Conservation (phyloP, 2,797 vertebrate genomes). For the Acridotheres tristis region DNA sequence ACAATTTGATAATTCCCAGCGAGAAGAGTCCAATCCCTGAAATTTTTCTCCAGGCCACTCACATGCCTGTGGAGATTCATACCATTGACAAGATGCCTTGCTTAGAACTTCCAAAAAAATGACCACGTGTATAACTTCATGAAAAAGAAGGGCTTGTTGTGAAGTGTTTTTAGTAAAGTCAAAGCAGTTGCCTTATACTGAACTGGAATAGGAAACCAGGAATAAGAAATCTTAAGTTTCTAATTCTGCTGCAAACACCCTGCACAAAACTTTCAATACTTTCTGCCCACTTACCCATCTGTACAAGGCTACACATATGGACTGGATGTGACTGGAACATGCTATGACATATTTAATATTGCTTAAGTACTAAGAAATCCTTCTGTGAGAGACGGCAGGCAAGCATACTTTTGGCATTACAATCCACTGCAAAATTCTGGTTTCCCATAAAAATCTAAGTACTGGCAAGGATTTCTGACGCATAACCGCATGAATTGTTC, state of each 20-base stretch:
- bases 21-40: neutral
- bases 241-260: neutral
- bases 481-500: neutral
- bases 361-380: neutral
- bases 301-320: neutral
- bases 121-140: neutral
- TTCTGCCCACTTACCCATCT: neutral
- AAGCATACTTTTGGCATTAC: neutral
- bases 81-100: neutral
- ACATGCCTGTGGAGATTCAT: neutral
- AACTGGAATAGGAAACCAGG: neutral
- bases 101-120: neutral
- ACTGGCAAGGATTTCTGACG: neutral
- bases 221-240: neutral
- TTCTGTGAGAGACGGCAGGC: neutral
- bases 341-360: neutral
- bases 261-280: neutral
- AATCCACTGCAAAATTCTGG: neutral
- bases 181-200: neutral
- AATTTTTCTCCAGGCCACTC: neutral
- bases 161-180: neutral
- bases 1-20: neutral
- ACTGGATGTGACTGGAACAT: neutral
- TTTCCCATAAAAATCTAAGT: neutral
- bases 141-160: neutral